A percentile compares a stretch with the other conserved stretches of the same genome.
phyloP scores from a whole-genome alignment of 2,113 vertebrate genomes.

The Benitochromis conjunctus region DNA sequence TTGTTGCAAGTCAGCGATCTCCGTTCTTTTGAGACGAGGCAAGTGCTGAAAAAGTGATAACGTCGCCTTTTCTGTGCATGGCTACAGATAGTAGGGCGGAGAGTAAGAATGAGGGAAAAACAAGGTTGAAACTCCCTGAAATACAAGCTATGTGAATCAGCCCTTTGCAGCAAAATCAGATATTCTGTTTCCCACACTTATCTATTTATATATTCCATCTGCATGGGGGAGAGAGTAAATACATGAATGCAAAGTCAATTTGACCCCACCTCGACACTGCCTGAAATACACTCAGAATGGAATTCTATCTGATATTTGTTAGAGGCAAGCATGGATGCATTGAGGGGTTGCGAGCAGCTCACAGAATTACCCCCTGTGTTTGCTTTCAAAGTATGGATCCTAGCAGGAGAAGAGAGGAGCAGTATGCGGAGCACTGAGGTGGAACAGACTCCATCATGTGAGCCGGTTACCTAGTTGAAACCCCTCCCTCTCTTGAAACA shows the following conservation, averaged over 20 bases:
- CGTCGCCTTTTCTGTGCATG: conserved; percentile 28
- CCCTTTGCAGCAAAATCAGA: conserved; percentile 56
- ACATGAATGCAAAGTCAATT: conserved; percentile 67
- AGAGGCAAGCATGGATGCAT: conserved; percentile 55
- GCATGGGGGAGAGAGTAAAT: conserved; percentile 54
- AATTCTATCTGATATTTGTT: conserved; percentile 68
- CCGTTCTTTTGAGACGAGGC: conserved; percentile 39
- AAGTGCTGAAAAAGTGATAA: conserved; percentile 50
- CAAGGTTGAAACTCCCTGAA: conserved; percentile 21
- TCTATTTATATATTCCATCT: conserved; percentile 69
- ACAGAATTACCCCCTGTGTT: conserved; percentile 66
- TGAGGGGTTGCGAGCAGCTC: conserved; percentile 42
- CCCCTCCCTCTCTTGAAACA: not conserved
- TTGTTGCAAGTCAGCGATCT: conserved; percentile 32
- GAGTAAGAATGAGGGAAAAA: not conserved
- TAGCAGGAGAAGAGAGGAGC: not conserved
- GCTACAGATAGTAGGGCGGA: not conserved
- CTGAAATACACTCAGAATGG: conserved; percentile 50
- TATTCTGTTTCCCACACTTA: conserved; percentile 64
- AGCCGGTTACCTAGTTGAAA: not conserved
- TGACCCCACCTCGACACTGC: conserved; percentile 31
- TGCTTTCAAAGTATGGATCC: conserved; percentile 59
- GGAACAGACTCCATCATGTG: conserved; percentile 50
- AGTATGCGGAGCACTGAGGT: conserved; percentile 28
- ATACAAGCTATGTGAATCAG: conserved; percentile 35